Evolutionary conservation across 2,888 invertebrate species (phyloP).

Genomic region (Disparrhopalites patrizii): DNA sequence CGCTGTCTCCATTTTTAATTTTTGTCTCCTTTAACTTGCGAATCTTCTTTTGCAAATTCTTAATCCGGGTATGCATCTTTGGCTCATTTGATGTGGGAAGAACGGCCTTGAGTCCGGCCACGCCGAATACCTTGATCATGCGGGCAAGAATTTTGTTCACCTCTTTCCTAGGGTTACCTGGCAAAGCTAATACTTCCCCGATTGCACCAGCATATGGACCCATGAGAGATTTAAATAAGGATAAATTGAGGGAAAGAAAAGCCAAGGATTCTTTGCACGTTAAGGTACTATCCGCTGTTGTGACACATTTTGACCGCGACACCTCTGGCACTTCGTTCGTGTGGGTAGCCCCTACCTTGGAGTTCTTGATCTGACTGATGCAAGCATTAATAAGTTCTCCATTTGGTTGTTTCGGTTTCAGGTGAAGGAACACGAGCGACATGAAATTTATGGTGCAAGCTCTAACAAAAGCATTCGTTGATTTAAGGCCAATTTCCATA

Average conservation of each 20-base stretch:
- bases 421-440: conserved; percentile 26
- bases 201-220: conserved; percentile 39
- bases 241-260: conserved; percentile 42
- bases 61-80: conserved; percentile 41
- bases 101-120: conserved; percentile 43
- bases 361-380: conserved; percentile 13
- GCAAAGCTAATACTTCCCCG: conserved; percentile 33
- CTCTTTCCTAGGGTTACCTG: conserved; percentile 41
- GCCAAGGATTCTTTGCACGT: conserved; percentile 37
- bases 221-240: conserved; percentile 40
- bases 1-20: conserved; percentile 6
- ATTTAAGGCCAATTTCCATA: conserved; percentile 36
- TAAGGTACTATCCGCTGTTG: no score
- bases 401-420: conserved; percentile 33
- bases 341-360: background rate
- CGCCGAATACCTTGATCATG: conserved; percentile 47
- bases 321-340: background rate
- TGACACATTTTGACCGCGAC: conserved; percentile 30
- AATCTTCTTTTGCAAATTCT: conserved; percentile 44
- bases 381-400: conserved; percentile 23
- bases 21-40: conserved; percentile 38
- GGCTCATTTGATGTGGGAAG: conserved; percentile 39
- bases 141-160: conserved; percentile 41
- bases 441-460: conserved; percentile 42
- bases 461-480: conserved; percentile 35